Conservation (phyloP, 1,140 invertebrate genomes). For the Prorops nasuta region DNA sequence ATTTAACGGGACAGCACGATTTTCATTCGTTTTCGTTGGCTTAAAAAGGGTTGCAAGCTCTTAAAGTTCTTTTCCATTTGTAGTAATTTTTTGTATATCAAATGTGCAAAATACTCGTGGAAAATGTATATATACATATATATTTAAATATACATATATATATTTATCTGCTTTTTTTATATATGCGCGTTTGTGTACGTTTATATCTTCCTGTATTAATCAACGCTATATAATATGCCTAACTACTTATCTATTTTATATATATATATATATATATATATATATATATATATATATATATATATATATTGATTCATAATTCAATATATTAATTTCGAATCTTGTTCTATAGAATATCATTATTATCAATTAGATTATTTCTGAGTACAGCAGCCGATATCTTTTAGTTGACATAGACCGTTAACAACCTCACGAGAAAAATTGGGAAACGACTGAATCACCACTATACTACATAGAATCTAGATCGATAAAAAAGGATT, state of each 20-base stretch:
- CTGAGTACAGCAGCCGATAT: constrained; percentile 52
- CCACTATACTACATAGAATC: constrained; percentile 2
- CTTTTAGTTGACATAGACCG: constrained; percentile 46
- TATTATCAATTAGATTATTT: too few relatives aligned
- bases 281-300: too few relatives aligned
- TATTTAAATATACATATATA: constrained; percentile 14
- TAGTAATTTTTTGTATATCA: constrained; percentile 42
- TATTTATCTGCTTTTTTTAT: constrained; percentile 21
- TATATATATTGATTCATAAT: too few relatives aligned
- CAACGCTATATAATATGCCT: constrained; percentile 48
- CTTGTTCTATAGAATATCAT: constrained; percentile 44
- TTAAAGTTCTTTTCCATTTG: constrained; percentile 20
- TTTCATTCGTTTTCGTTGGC: constrained; percentile 35
- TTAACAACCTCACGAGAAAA: constrained; percentile 37
- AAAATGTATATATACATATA: constrained; percentile 46
- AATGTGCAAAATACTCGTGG: constrained; percentile 55
- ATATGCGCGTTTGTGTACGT: constrained; percentile 24
- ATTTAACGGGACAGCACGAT: too few relatives aligned
- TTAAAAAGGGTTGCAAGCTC: constrained; percentile 34
- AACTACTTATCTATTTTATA: constrained; percentile 42
- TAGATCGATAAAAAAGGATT: neutral
- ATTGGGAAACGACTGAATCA: neutral
- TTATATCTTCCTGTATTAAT: constrained; percentile 37
- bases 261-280: constrained; percentile 38
- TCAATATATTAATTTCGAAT: constrained; percentile 54